Conservation (phyloP, 2,113 vertebrate species). For the Bungarus multicinctus region DNA sequence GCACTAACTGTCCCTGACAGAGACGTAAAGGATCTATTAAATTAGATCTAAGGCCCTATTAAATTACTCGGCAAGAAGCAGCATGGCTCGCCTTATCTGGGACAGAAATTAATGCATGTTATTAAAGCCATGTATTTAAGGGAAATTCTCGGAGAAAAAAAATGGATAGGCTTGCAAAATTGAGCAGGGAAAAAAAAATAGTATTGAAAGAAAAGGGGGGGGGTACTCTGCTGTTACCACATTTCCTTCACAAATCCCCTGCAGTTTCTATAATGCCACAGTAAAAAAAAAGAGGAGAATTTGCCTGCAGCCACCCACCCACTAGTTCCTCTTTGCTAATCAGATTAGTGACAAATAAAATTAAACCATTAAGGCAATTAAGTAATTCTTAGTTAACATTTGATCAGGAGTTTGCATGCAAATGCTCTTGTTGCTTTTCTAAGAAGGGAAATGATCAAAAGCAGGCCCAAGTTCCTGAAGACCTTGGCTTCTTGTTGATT, state of each 20-base stretch:
- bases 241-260: conserved; percentile 18
- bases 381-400: conserved; percentile 71
- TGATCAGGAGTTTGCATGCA: conserved; percentile 69
- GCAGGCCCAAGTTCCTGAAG: conserved; percentile 25
- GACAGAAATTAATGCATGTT: conserved; percentile 75
- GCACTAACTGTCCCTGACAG: conserved; percentile 66
- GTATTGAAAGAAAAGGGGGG: neutral
- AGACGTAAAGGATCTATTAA: conserved; percentile 72
- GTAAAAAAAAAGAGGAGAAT: conserved; percentile 11
- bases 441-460: conserved; percentile 52
- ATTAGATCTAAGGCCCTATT: conserved; percentile 68
- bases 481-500: conserved; percentile 39
- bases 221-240: neutral
- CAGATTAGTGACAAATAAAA: conserved; percentile 77
- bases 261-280: conserved; percentile 24
- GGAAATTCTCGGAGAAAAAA: conserved; percentile 54
- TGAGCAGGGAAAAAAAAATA: neutral
- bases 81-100: conserved; percentile 68
- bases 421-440: conserved; percentile 59
- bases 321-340: conserved; percentile 64
- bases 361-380: conserved; percentile 77
- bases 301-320: conserved; percentile 30
- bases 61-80: conserved; percentile 65
- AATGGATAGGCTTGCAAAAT: conserved; percentile 33
- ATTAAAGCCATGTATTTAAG: conserved; percentile 62